Base-by-base conservation (phyloP, 2,888 invertebrate genomes). In the Acrobasis suavella region DNA sequence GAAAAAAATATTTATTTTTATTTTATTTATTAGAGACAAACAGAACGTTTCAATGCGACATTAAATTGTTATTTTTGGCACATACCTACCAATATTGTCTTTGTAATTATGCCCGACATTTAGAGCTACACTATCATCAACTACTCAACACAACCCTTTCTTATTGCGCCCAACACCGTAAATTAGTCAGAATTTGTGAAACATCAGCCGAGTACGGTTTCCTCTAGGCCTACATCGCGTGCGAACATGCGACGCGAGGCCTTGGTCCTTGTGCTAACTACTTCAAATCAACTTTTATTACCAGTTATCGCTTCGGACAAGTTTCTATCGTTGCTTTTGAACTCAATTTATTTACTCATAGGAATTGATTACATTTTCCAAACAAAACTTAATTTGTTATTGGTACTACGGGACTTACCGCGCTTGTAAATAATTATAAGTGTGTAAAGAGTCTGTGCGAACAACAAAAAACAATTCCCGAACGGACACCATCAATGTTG, bases 201-300 rank as follows among this genome's bases (percentile, higher is more conserved):
- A 73, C 65, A 69, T 68, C 71, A 67, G 69, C 64, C 71, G 32
- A 32, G 32, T 70, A 66, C 65, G 63, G 73, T 72, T 75, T 76
- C 76, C 77, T 69, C 46, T 60, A 39, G 68, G 60, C 59, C 62
- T 71, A 69, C 71, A 75, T 82, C 69, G 85, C 85, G 84, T 85
- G 85, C 73, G 68, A 73, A 67, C 81, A 78, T 77, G 82, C 83
- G 69, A 81, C 64, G 62, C 65, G 32, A 63, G 81, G 74, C 85
- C 84, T 85, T 83, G 80, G 69, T 65, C 66, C 66, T 64, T 67
- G 72, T 75, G 74, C 81, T 78, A 74, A 69, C 66, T 67, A 68
- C 72, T 67, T 67, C 68, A 67, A 71, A 71, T 68, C 70, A 69
- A 70, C 71, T 67, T 71, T 70, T 70, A 67, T 70, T 72, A 69